Percentiles rank a stretch among this genome's conserved stretches.
These are phyloP conservation scores for Coleophora flavipennella DNA, from an alignment of 2,888 invertebrate species.

Conservation along the genomic window DNA sequence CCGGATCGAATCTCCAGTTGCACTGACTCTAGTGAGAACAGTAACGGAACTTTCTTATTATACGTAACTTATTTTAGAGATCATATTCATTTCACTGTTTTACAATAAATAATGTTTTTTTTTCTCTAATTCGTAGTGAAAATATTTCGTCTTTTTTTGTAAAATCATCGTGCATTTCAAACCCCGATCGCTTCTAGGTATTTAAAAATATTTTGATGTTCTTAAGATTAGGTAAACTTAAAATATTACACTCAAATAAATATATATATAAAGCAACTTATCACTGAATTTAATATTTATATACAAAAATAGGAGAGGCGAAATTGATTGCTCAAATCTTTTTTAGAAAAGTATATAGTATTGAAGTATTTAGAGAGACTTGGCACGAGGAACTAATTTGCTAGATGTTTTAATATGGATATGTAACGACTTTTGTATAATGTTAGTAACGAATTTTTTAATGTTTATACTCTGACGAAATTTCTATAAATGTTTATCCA, in stretches of 20 bases:
- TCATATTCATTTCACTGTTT: conserved; percentile 47
- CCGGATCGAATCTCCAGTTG: conserved; percentile 25
- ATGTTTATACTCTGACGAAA: conserved; percentile 43
- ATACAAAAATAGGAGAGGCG: conserved; percentile 67
- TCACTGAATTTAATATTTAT: conserved; percentile 68
- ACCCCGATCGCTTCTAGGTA: conserved; percentile 54
- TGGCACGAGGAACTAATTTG: conserved; percentile 65
- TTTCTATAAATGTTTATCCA: conserved; percentile 31
- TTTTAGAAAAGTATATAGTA: conserved; percentile 39
- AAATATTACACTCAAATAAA: conserved; percentile 49
- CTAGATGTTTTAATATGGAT: conserved; percentile 55
- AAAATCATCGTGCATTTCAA: conserved; percentile 62
- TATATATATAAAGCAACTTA: conserved; percentile 48
- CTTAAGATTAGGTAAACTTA: conserved; percentile 20
- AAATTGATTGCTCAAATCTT: conserved; percentile 72
- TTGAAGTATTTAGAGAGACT: conserved; percentile 64
- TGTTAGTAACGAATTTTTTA: conserved; percentile 65
- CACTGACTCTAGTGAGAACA: conserved; percentile 13
- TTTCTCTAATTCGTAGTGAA: conserved; percentile 40
- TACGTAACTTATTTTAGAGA: conserved; percentile 32
- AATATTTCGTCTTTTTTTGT: conserved; percentile 50
- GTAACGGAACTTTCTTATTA: conserved; percentile 20
- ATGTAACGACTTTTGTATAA: conserved; percentile 63
- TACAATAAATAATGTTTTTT: conserved; percentile 25
- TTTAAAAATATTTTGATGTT: conserved; percentile 27